Evolutionary conservation across 2,113 vertebrate genomes (phyloP), one percentile per base, ranked within the genome.

Genomic region (Chlorocebus sabaeus): DNA sequence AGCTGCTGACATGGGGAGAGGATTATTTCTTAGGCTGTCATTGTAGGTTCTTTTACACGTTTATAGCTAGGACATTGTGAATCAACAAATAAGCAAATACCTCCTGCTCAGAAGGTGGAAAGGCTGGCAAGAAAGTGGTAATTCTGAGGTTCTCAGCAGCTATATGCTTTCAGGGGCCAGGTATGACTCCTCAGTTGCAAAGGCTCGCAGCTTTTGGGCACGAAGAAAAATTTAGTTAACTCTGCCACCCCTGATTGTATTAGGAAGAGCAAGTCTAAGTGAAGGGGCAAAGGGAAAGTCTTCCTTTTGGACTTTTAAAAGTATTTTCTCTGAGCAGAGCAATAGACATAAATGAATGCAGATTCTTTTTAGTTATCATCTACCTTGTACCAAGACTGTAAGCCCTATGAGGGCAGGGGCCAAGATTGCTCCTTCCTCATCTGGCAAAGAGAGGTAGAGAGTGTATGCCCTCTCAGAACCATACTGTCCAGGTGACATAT

Each of bases 1-100:
- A 52, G 20, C 95, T 93, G 72, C 96, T 96, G 88, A 6, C 23
- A 61, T 73, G 38, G 76, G 89, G 55, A 86, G 67, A 67, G 73
- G 95, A 96, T 40, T 96, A 97, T 97, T 95, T 80, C 78, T 93
- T 95, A 93, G 95, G 6, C 96, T 95, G 91, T 92, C 64, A 10
- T 90, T 92, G 91, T 13, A 67, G 3, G 25, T 95, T 84, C 8
- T 23, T 98, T 98, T 95, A 75, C 50, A 38, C 30, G 75, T 92
- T 94, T 93, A 82, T 89, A 83, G 95, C 68, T 93, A 1, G 85
- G 8, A 32, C 1, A 8, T 93, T 57, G n/a, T 94, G 95, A 94
- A 82, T 97, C 79, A 90, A 89, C 52, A 96, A 96, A 95, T 67
- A 48, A 89, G 18, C 45, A 20, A 96, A 93, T 94, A 59, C 52